Evolutionary conservation across 2,797 vertebrate genomes (phyloP), one percentile per base, ranked within the genome.

Genomic region (Channallabes apus): DNA sequence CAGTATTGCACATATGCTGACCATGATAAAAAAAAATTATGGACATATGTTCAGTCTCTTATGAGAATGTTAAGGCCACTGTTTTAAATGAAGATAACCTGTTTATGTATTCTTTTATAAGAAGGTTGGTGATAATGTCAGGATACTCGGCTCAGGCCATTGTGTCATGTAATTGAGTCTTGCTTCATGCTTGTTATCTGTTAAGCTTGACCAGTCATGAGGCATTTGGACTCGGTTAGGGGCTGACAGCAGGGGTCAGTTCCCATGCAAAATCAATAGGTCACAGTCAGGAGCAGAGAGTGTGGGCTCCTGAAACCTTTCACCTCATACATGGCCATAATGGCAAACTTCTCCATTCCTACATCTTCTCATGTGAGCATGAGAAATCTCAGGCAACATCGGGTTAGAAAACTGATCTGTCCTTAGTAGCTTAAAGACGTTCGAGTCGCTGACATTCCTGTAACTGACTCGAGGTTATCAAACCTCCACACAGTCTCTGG

Each of bases 111-210:
- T 73, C 22, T 71, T 73, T 73, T 20, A 59, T 78, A 81, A 81
- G 56, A 85, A 81, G 24, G 78, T 22, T 67, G 32, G 4, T 6
- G 24, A 68, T 82, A 82, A 76, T 38, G 80, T 83, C 80, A 32
- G 80, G 59, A 77, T 62, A 24, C 80, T 71, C 73, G 64, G 80
- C 80, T 86, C 65, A 54, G 80, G 69, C 72, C 69, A 86, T 80
- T 80, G 68, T 80, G 41, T 69, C 68, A 62, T 54, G 82, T 84
- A 80, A 86, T 80, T 86, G 82, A 86, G 85, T 84, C 86, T 86
- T 86, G 67, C 82, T 86, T 80, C 82, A 86, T 84, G 86, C 86
- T 86, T 86, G 82, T 86, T 86, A 84, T 86, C 82, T 86, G 86
- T 84, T 84, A 84, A 80, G 82, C 82, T 75, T 86, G 86, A 84